A percentile compares a stretch with the other conserved stretches of the same genome.
Conservation (phyloP, 2,888 invertebrate species). For the Saturnia japonica region DNA sequence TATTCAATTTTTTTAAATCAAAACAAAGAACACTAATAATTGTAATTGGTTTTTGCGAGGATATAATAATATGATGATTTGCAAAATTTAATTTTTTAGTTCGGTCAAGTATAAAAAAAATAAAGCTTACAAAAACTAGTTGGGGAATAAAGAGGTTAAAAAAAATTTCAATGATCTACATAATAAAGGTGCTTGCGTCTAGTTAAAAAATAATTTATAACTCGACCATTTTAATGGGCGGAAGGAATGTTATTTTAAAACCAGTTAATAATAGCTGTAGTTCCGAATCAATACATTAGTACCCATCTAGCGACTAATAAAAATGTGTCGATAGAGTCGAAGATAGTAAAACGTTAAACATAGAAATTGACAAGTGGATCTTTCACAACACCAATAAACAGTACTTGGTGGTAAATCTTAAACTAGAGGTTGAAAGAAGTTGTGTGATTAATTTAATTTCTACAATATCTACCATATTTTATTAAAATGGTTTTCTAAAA, state of each 20-base stretch:
- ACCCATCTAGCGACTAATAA: background rate
- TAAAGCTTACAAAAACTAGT: background rate
- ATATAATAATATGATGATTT: background rate
- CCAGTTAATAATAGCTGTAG: conserved; percentile 13
- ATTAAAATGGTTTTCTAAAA: too few species aligned
- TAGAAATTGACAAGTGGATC: background rate
- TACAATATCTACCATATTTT: too few species aligned
- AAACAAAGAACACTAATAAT: background rate
- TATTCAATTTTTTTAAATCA: background rate
- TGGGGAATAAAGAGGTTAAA: background rate
- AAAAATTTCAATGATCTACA: background rate
- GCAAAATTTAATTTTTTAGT: background rate
- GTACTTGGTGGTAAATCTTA: background rate
- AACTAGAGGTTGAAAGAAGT: too few species aligned
- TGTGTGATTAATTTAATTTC: too few species aligned
- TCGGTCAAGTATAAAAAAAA: background rate
- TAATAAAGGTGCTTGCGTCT: background rate
- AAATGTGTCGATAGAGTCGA: background rate
- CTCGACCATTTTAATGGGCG: conserved; percentile 1
- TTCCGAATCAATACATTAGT: background rate
- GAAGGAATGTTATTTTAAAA: conserved; percentile 10
- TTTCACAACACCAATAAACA: background rate
- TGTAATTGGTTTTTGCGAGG: background rate
- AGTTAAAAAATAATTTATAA: conserved; percentile 1
- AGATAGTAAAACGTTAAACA: background rate